Evolutionary conservation across 2,888 invertebrate species (phyloP).

Genomic region (Caenorhabditis zanzibari): DNA sequence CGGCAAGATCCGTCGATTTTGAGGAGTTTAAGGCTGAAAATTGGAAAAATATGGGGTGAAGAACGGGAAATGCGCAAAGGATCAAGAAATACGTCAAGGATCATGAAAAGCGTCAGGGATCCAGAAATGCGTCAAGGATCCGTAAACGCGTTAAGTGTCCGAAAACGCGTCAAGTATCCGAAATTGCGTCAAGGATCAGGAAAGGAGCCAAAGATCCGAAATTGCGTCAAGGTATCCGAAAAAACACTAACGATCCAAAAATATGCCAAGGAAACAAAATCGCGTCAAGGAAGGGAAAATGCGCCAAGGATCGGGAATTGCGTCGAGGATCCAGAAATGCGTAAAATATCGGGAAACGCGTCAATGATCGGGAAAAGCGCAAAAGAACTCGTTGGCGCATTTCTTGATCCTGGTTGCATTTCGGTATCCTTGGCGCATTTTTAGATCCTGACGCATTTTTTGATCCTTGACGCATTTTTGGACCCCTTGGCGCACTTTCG

Average conservation of each 20-base stretch:
- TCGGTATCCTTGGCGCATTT: not conserved
- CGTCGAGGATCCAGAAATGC: slow-evolving; percentile 8
- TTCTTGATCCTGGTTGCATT: not conserved
- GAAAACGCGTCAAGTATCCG: no score
- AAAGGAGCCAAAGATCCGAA: no score
- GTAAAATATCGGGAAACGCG: not conserved
- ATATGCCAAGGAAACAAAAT: not conserved
- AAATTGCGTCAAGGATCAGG: no score
- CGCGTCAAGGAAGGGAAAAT: slow-evolving; percentile 7
- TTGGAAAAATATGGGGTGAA: not conserved
- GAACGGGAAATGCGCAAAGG: not conserved
- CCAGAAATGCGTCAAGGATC: no score
- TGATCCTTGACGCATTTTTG: no score
- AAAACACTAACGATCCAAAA: not conserved
- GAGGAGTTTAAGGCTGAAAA: slow-evolving; percentile 18
- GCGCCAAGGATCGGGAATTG: slow-evolving; percentile 10
- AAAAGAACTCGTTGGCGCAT: not conserved
- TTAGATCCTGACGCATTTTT: not conserved
- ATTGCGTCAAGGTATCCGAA: not conserved
- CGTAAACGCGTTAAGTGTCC: no score
- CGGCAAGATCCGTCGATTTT: slow-evolving; percentile 41
- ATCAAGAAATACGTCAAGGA: not conserved
- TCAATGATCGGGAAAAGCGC: not conserved
- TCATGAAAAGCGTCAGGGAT: no score
- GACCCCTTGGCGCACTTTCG: not conserved